A percentile compares a stretch with the other conserved stretches of the same genome.
Evolutionary conservation across 1,140 invertebrate genomes (phyloP).

Genomic region (Papilio xuthus): DNA sequence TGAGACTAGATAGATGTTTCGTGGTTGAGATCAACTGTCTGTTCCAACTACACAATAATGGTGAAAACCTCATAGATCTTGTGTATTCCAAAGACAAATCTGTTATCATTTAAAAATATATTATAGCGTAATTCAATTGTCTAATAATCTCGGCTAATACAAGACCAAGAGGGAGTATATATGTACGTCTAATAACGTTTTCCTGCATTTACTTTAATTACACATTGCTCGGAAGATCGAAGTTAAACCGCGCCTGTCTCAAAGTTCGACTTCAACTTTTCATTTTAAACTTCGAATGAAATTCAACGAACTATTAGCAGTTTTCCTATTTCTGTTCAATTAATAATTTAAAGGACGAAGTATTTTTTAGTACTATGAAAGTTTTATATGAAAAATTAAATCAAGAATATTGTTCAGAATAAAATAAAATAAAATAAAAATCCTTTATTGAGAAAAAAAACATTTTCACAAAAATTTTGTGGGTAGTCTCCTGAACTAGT

Average conservation of each 20-base stretch:
- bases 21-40: too few relatives aligned
- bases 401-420: background rate
- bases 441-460: too few relatives aligned
- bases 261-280: slow-evolving; percentile 18
- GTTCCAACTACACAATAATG: too few relatives aligned
- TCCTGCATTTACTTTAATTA: slow-evolving; percentile 3
- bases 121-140: too few relatives aligned
- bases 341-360: slow-evolving; percentile 4
- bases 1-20: too few relatives aligned
- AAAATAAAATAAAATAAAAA: too few relatives aligned
- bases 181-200: background rate
- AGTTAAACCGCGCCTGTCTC: slow-evolving; percentile 25
- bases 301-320: slow-evolving; percentile 20
- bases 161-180: background rate
- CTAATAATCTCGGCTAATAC: background rate
- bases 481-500: too few relatives aligned
- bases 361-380: background rate
- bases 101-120: too few relatives aligned
- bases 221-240: slow-evolving; percentile 10
- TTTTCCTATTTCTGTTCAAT: slow-evolving; percentile 1
- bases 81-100: too few relatives aligned
- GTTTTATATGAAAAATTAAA: slow-evolving; percentile 7
- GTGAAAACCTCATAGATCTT: too few relatives aligned
- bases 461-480: too few relatives aligned
- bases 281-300: slow-evolving; percentile 23